These are phyloP conservation scores for Polydrusus cervinus DNA, from an alignment of 2,888 invertebrate genomes.

Conservation along the genomic window DNA sequence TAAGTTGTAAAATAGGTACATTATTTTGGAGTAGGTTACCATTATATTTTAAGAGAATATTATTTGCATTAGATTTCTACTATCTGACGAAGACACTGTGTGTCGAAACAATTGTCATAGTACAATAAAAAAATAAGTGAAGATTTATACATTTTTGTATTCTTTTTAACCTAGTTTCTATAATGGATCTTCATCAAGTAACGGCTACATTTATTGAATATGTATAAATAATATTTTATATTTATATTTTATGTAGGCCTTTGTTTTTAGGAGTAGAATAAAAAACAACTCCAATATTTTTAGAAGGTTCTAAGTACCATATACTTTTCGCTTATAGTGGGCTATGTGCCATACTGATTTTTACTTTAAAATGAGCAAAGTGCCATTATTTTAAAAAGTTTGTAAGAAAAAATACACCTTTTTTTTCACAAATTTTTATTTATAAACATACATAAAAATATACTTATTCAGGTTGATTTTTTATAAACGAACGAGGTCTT, in stretches of 20 bases:
- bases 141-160: too few species aligned
- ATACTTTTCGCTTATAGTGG: constrained; percentile 17
- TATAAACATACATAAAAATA: constrained; percentile 6
- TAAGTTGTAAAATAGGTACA: too few species aligned
- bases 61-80: too few species aligned
- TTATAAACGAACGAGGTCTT: constrained; percentile 16
- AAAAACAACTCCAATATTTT: constrained; percentile 14
- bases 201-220: too few species aligned
- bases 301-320: constrained; percentile 16
- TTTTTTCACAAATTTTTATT: constrained; percentile 22
- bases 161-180: too few species aligned
- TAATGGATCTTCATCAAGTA: too few species aligned
- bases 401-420: background rate
- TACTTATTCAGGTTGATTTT: background rate
- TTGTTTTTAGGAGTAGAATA: constrained; percentile 4
- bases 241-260: constrained; percentile 3
- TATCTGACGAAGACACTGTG: too few species aligned
- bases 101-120: too few species aligned
- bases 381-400: constrained; percentile 6
- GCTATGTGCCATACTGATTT: constrained; percentile 22
- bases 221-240: background rate
- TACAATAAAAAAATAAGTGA: too few species aligned
- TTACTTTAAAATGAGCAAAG: constrained; percentile 4
- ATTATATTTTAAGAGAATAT: too few species aligned
- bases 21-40: too few species aligned